Evolutionary conservation across 2,888 invertebrate genomes (phyloP).

Genomic region (Phasia obesa): DNA sequence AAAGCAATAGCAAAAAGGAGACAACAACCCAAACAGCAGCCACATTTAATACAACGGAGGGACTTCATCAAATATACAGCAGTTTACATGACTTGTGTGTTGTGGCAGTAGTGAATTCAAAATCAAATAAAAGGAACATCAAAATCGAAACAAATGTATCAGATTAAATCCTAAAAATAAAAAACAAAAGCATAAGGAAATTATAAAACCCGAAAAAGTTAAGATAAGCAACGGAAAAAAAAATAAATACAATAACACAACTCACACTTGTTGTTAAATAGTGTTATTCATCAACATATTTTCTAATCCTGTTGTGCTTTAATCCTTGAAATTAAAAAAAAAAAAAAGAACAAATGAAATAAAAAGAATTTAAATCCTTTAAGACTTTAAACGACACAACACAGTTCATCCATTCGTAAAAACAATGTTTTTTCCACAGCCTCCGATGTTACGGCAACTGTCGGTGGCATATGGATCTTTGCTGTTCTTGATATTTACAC

Average conservation of each 20-base stretch:
- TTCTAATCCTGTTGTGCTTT: constrained; percentile 1
- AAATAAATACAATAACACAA: background rate
- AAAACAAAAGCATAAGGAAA: too few relatives aligned
- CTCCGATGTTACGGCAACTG: constrained; percentile 63
- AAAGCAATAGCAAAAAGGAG: background rate
- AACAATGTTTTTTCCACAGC: constrained; percentile 47
- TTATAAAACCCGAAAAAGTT: background rate
- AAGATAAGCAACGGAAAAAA: constrained; percentile 23
- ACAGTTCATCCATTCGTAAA: constrained; percentile 26
- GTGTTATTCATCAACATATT: background rate
- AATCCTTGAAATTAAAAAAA: constrained; percentile 27
- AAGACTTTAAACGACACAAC: constrained; percentile 24
- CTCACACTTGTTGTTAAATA: too few relatives aligned
- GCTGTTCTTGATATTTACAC: constrained; percentile 73
- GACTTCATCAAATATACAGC: constrained; percentile 6
- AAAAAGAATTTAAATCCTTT: constrained; percentile 32
- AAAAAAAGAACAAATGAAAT: background rate
- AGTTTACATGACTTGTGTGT: constrained; percentile 19
- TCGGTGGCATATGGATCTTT: constrained; percentile 58
- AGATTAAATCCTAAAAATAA: too few relatives aligned
- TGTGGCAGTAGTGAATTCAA: constrained; percentile 11
- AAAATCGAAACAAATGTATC: too few relatives aligned
- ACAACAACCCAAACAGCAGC: constrained; percentile 12
- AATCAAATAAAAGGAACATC: too few relatives aligned
- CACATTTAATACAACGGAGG: background rate